A percentile compares a stretch with the other conserved stretches of the same genome.
Evolutionary conservation across 1,140 invertebrate species (phyloP).

Genomic region (Anoplophora glabripennis): DNA sequence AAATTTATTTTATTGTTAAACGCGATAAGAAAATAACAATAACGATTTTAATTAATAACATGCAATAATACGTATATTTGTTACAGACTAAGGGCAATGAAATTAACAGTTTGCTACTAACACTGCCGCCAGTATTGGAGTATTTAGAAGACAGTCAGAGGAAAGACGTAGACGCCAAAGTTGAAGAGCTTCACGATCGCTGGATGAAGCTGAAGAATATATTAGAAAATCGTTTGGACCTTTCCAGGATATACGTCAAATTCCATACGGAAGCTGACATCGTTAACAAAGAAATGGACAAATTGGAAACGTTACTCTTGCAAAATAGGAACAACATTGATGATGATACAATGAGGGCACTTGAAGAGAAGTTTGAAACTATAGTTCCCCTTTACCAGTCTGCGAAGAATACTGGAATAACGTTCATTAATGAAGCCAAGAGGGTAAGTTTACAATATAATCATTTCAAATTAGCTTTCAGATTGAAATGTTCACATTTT

Average conservation of each 20-base stretch:
- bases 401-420: constrained; percentile 61
- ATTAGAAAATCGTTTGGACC: constrained; percentile 62
- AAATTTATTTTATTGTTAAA: no score
- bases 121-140: constrained; percentile 65
- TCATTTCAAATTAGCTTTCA: no score
- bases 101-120: constrained; percentile 60
- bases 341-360: constrained; percentile 55
- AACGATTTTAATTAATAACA: no score
- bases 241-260: constrained; percentile 66
- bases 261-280: constrained; percentile 70
- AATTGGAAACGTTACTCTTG: constrained; percentile 59
- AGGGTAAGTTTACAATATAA: constrained; percentile 54
- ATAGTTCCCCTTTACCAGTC: constrained; percentile 60
- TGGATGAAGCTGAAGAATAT: constrained; percentile 65
- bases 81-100: constrained; percentile 65
- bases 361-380: constrained; percentile 63
- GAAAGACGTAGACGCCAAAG: constrained; percentile 62
- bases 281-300: constrained; percentile 65
- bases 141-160: constrained; percentile 64
- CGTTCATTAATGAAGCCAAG: constrained; percentile 65
- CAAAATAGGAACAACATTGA: constrained; percentile 49
- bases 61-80: constrained; percentile 15
- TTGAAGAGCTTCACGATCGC: constrained; percentile 59
- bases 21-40: no score
- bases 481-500: no score